Percentiles rank a stretch among this genome's conserved stretches.
Evolutionary conservation across 2,113 vertebrate genomes (phyloP).

Genomic region (Aspidoscelis tigris): DNA sequence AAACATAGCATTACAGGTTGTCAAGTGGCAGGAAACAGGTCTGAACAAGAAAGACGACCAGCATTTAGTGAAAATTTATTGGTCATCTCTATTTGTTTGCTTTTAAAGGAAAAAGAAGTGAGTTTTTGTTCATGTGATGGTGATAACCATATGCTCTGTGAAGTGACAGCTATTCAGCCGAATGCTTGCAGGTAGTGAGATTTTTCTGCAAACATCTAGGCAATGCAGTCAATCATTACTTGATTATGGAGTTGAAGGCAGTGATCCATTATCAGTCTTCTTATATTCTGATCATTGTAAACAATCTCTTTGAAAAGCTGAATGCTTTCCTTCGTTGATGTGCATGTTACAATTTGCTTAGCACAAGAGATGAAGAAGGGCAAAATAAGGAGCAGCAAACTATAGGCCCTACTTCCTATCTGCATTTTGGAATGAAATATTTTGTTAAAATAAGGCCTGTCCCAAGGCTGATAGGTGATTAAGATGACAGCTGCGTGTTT

Average conservation of each 20-base stretch:
- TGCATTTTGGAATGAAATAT: slow-evolving; percentile 7
- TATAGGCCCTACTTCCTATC: slow-evolving; percentile 24
- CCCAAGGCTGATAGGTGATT: not conserved
- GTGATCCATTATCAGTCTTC: slow-evolving; percentile 23
- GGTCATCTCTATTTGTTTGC: slow-evolving; percentile 18
- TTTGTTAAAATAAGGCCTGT: slow-evolving; percentile 29
- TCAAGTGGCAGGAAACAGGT: slow-evolving; percentile 13
- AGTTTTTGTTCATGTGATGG: not conserved
- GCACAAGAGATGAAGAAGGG: too few relatives aligned
- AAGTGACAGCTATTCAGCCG: slow-evolving; percentile 33
- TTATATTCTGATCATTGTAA: slow-evolving; percentile 28
- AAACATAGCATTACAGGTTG: slow-evolving; percentile 29
- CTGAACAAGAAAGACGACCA: slow-evolving; percentile 27
- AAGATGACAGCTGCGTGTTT: not conserved
- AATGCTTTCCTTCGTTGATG: slow-evolving; percentile 21
- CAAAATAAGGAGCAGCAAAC: not conserved
- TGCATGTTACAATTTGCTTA: not conserved
- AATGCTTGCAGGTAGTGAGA: slow-evolving; percentile 25
- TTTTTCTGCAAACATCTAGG: slow-evolving; percentile 25
- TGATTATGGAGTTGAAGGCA: slow-evolving; percentile 40
- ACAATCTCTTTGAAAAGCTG: slow-evolving; percentile 8
- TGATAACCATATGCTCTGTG: not conserved
- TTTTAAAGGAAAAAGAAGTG: slow-evolving; percentile 12
- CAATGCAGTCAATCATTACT: slow-evolving; percentile 24
- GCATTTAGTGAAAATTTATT: slow-evolving; percentile 35